phyloP scores from a whole-genome alignment of 2,888 invertebrate species.

The Argyresthia albistria region DNA sequence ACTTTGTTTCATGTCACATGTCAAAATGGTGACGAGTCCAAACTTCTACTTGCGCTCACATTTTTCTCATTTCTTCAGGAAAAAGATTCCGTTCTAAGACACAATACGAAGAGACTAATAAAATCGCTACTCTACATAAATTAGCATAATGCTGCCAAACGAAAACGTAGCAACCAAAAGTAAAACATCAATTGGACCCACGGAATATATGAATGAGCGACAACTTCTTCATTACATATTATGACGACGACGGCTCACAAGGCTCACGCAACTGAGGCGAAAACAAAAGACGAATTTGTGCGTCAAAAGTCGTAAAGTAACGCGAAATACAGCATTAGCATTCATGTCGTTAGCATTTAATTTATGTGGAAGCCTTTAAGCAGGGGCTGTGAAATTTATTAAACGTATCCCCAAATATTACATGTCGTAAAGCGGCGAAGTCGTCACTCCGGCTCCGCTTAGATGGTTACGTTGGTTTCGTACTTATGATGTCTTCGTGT shows the following conservation, averaged over 20 bases:
- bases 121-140: too few relatives aligned
- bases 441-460: too few relatives aligned
- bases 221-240: constrained; percentile 2
- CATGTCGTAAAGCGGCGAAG: constrained; percentile 24
- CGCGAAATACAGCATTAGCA: constrained; percentile 26
- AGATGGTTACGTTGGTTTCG: too few relatives aligned
- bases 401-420: constrained; percentile 32
- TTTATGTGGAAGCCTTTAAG: constrained; percentile 26
- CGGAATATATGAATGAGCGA: background rate
- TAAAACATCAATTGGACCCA: too few relatives aligned
- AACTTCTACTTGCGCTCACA: too few relatives aligned
- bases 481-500: constrained; percentile 15
- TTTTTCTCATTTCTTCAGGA: too few relatives aligned
- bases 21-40: too few relatives aligned
- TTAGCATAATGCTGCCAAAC: background rate
- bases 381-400: constrained; percentile 22
- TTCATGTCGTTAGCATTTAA: constrained; percentile 35
- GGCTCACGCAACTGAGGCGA: background rate
- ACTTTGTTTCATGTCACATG: too few relatives aligned
- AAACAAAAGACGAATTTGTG: constrained; percentile 27
- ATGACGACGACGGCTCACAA: background rate
- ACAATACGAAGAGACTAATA: too few relatives aligned
- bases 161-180: background rate
- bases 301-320: constrained; percentile 21
- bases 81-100: too few relatives aligned